phyloP scores from a whole-genome alignment of 1,140 invertebrate species.

The Ladona fulva region DNA sequence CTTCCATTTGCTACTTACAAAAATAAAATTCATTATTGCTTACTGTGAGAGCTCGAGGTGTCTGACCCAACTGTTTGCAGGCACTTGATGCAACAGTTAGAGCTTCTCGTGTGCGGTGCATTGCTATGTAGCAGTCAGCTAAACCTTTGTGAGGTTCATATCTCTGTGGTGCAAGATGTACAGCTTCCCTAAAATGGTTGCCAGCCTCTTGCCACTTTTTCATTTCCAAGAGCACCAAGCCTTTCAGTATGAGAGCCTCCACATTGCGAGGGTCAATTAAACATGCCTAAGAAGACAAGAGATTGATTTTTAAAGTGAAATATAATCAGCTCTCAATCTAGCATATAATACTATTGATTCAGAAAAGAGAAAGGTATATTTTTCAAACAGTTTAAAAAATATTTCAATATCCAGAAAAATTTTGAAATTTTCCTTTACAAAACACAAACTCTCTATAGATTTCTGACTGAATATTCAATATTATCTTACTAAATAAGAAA shows the following conservation, averaged over 20 bases:
- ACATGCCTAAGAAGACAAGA: background rate
- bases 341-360: no score
- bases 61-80: slow-evolving; percentile 59
- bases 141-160: slow-evolving; percentile 63
- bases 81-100: slow-evolving; percentile 55
- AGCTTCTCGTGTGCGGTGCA: slow-evolving; percentile 57
- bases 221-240: slow-evolving; percentile 56
- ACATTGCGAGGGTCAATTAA: slow-evolving; percentile 31
- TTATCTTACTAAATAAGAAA: no score
- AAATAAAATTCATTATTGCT: slow-evolving; percentile 24
- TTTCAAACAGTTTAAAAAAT: no score
- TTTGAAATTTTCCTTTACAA: no score
- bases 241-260: slow-evolving; percentile 63
- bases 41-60: slow-evolving; percentile 58
- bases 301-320: no score
- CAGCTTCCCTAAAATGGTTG: slow-evolving; percentile 60
- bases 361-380: no score
- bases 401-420: no score
- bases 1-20: no score
- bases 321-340: no score
- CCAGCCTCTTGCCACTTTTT: slow-evolving; percentile 63
- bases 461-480: no score
- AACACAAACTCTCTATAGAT: no score
- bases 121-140: slow-evolving; percentile 58
- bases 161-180: slow-evolving; percentile 46